phyloP scores from a whole-genome alignment of 2,888 invertebrate species.

The Augiades crinisus region DNA sequence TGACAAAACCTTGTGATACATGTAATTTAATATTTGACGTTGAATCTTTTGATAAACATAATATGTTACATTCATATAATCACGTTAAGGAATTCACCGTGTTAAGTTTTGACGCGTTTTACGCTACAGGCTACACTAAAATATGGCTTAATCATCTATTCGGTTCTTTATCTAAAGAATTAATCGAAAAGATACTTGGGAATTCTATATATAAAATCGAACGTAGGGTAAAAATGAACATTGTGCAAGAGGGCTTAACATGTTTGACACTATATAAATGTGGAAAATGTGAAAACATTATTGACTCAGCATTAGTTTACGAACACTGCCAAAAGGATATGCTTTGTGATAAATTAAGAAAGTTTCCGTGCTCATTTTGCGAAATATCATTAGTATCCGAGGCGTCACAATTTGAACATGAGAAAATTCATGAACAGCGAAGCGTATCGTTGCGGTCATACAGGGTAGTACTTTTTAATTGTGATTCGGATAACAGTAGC shows the following conservation, averaged over 20 bases:
- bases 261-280: slow-evolving; percentile 54
- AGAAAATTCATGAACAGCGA: slow-evolving; percentile 44
- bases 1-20: slow-evolving; percentile 37
- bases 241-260: slow-evolving; percentile 48
- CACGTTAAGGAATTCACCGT: slow-evolving; percentile 32
- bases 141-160: slow-evolving; percentile 58
- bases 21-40: slow-evolving; percentile 47
- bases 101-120: slow-evolving; percentile 51
- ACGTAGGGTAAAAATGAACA: slow-evolving; percentile 54
- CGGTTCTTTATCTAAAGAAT: slow-evolving; percentile 38
- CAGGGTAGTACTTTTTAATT: slow-evolving; percentile 54
- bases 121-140: slow-evolving; percentile 47
- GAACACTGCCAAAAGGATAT: slow-evolving; percentile 43
- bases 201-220: slow-evolving; percentile 57
- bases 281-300: slow-evolving; percentile 47
- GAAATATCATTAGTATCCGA: slow-evolving; percentile 47
- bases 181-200: slow-evolving; percentile 40
- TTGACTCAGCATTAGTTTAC: slow-evolving; percentile 45
- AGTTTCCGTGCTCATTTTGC: slow-evolving; percentile 50
- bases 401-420: slow-evolving; percentile 42
- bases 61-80: slow-evolving; percentile 36
- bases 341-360: slow-evolving; percentile 40
- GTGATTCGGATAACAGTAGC: slow-evolving; percentile 40
- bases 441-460: slow-evolving; percentile 41
- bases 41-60: slow-evolving; percentile 39